Conservation (phyloP, 2,797 vertebrate genomes). For the Mus caroli region DNA sequence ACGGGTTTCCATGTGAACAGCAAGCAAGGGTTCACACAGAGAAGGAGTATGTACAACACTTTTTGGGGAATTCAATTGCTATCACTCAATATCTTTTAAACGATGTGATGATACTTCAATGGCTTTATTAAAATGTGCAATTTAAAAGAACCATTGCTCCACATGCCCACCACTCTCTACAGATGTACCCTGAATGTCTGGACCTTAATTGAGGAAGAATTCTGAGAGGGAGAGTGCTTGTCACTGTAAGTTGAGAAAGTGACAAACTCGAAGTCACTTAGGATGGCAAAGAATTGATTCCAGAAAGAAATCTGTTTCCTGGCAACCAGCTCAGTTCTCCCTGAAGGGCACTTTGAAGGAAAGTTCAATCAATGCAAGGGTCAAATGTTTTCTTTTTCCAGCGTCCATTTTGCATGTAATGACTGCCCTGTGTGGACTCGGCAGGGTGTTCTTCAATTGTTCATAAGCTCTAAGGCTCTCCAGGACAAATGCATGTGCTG, state of each 20-base stretch:
- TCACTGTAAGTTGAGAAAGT: constrained; percentile 46
- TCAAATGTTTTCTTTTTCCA: constrained; percentile 84
- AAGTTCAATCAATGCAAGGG: constrained; percentile 79
- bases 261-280: constrained; percentile 69
- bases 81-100: constrained; percentile 26
- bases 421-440: constrained; percentile 35
- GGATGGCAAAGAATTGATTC: constrained; percentile 79
- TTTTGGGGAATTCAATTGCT: constrained; percentile 43
- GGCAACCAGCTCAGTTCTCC: constrained; percentile 80
- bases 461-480: constrained; percentile 76
- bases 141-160: constrained; percentile 37
- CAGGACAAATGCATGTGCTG: constrained; percentile 79
- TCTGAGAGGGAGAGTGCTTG: neutral
- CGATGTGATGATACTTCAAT: constrained; percentile 12
- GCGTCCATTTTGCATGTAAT: constrained; percentile 79
- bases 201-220: constrained; percentile 35
- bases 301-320: constrained; percentile 82
- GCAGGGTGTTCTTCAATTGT: constrained; percentile 52
- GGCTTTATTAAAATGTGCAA: constrained; percentile 17
- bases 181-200: constrained; percentile 42
- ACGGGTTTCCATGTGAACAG: neutral
- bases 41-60: neutral
- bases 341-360: constrained; percentile 82
- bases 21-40: neutral
- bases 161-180: neutral